Evolutionary conservation across 1,140 invertebrate genomes (phyloP).

Genomic region (Neelides sp.): DNA sequence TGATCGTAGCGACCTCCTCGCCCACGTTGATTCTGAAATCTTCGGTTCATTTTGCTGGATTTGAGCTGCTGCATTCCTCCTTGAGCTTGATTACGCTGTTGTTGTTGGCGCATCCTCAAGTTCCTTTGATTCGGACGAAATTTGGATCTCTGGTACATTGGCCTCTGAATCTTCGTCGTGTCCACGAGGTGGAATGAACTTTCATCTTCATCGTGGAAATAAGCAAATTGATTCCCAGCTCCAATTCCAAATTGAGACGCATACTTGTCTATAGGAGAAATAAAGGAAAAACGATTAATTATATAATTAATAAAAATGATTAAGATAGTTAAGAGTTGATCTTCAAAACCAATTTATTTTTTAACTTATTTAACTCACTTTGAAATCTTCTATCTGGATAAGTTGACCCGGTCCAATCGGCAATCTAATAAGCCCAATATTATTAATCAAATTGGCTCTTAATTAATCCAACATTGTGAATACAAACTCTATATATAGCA

Average conservation of each 20-base stretch:
- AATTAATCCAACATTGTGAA: not conserved
- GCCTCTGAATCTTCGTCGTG: constrained; percentile 78
- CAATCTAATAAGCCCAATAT: constrained; percentile 51
- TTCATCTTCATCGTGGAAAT: constrained; percentile 96
- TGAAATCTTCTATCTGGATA: constrained; percentile 90
- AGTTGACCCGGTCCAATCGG: constrained; percentile 91
- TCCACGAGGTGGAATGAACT: constrained; percentile 96
- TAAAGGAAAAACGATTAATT: too few relatives aligned
- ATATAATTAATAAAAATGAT: too few relatives aligned
- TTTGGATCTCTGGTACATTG: constrained; percentile 74
- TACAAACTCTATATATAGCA: not conserved
- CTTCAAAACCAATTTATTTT: too few relatives aligned
- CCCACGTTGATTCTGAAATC: constrained; percentile 38
- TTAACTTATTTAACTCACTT: constrained; percentile 50
- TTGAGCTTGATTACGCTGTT: constrained; percentile 48
- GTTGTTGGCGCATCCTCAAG: constrained; percentile 51
- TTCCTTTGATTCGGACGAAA: constrained; percentile 71
- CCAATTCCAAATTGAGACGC: constrained; percentile 80
- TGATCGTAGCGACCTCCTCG: constrained; percentile 48
- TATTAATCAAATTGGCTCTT: not conserved
- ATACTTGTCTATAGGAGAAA: constrained; percentile 68
- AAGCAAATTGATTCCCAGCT: constrained; percentile 80
- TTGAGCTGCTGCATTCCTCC: constrained; percentile 40
- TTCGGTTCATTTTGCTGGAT: constrained; percentile 30
- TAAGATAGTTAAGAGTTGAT: too few relatives aligned